Evolutionary conservation across 2,888 invertebrate genomes (phyloP).

Genomic region (Andrena dorsata): DNA sequence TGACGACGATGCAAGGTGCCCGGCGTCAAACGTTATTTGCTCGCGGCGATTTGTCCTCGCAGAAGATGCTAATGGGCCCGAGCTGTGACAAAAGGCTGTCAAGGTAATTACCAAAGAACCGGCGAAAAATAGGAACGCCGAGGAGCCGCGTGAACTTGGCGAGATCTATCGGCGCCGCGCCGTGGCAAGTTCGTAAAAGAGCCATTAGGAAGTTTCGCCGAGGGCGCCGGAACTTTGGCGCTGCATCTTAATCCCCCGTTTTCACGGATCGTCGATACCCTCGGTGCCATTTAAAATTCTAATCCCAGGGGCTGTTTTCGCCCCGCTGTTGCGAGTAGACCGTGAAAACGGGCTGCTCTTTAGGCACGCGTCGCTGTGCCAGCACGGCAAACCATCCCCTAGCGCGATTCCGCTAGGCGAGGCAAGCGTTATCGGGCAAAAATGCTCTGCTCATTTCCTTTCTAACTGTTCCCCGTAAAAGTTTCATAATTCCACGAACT

Average conservation of each 20-base stretch:
- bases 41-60: constrained; percentile 7
- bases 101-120: constrained; percentile 50
- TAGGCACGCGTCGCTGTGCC: not conserved
- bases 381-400: not conserved
- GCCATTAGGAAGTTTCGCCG: constrained; percentile 67
- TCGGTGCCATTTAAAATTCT: constrained; percentile 67
- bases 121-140: constrained; percentile 51
- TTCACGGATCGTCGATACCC: constrained; percentile 60
- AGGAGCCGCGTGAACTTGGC: constrained; percentile 43
- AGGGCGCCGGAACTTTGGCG: constrained; percentile 10
- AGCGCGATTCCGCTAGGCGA: not conserved
- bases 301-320: constrained; percentile 60
- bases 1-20: not conserved
- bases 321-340: constrained; percentile 21
- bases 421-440: constrained; percentile 1
- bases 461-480: not conserved
- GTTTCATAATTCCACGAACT: not conserved
- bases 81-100: constrained; percentile 43
- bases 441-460: not conserved
- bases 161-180: constrained; percentile 57
- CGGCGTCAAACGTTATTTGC: not conserved
- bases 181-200: constrained; percentile 59
- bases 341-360: constrained; percentile 13
- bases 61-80: constrained; percentile 53
- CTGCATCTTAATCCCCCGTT: constrained; percentile 64